phyloP scores from a whole-genome alignment of 2,113 vertebrate species.

The Myotis yumanensis region DNA sequence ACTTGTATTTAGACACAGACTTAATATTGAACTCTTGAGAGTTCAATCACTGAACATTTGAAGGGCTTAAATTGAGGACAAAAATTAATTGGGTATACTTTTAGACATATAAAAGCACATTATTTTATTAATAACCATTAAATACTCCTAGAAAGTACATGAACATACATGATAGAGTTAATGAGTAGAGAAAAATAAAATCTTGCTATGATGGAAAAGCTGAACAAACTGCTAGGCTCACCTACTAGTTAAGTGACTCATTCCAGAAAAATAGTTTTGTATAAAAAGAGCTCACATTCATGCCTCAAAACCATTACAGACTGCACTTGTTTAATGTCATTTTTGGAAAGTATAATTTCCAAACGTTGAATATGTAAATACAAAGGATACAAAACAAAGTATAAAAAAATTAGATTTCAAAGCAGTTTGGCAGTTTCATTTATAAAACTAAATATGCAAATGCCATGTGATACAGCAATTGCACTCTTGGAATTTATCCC shows the following conservation, averaged over 20 bases:
- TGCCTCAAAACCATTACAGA: not conserved
- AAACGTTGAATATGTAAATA: not conserved
- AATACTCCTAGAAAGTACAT: not conserved
- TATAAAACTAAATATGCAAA: conserved; percentile 22
- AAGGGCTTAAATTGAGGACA: conserved; percentile 6
- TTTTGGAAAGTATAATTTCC: not conserved
- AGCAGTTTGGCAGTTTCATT: not conserved
- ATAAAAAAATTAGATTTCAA: conserved; percentile 41
- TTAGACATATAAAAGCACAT: not conserved
- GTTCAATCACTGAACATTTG: not conserved
- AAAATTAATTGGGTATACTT: not conserved
- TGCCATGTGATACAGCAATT: not conserved
- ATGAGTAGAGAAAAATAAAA: conserved; percentile 38
- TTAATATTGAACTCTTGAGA: not conserved
- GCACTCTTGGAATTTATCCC: not conserved
- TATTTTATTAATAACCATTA: conserved; percentile 32
- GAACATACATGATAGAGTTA: not conserved
- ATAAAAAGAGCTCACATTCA: not conserved
- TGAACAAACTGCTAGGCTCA: not conserved
- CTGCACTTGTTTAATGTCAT: not conserved
- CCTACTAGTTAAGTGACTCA: not conserved
- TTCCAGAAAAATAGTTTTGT: not conserved
- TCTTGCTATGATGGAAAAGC: not conserved
- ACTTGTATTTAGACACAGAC: not conserved
- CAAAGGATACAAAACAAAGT: not conserved